phyloP scores from a whole-genome alignment of 2,888 invertebrate genomes.

The Nymphalis urticae region DNA sequence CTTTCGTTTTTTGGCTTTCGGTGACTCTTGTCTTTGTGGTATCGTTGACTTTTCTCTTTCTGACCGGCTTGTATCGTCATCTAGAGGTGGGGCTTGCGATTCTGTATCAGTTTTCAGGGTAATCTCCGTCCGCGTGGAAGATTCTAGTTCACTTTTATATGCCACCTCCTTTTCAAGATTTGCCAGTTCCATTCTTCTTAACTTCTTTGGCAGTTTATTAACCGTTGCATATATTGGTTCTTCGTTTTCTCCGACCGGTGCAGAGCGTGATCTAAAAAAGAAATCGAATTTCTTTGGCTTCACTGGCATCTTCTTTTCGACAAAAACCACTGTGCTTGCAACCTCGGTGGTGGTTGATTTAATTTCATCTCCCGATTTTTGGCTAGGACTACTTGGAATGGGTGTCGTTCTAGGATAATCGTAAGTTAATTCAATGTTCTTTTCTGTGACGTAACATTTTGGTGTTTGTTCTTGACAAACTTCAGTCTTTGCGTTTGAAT shows the following conservation, averaged over 20 bases:
- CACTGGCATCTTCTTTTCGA: slow-evolving; percentile 73
- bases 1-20: slow-evolving; percentile 75
- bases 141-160: slow-evolving; percentile 71
- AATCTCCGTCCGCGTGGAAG: slow-evolving; percentile 69
- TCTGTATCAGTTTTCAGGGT: slow-evolving; percentile 73
- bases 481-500: slow-evolving; percentile 44
- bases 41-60: slow-evolving; percentile 70
- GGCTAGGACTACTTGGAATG: slow-evolving; percentile 58
- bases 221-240: slow-evolving; percentile 79
- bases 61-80: slow-evolving; percentile 75
- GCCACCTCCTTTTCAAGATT: slow-evolving; percentile 77
- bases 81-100: slow-evolving; percentile 66
- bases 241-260: slow-evolving; percentile 75
- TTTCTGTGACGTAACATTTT: slow-evolving; percentile 75
- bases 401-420: slow-evolving; percentile 75
- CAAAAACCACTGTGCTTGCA: slow-evolving; percentile 77
- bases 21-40: slow-evolving; percentile 69
- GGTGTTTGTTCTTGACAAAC: slow-evolving; percentile 52
- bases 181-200: slow-evolving; percentile 72
- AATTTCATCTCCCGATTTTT: slow-evolving; percentile 59
- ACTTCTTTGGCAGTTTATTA: slow-evolving; percentile 76
- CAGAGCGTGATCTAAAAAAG: slow-evolving; percentile 77
- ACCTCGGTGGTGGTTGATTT: slow-evolving; percentile 77
- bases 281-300: slow-evolving; percentile 76
- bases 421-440: slow-evolving; percentile 77